Evolutionary conservation across 2,113 vertebrate genomes (phyloP).

Genomic region (Amblyornis subalaris): DNA sequence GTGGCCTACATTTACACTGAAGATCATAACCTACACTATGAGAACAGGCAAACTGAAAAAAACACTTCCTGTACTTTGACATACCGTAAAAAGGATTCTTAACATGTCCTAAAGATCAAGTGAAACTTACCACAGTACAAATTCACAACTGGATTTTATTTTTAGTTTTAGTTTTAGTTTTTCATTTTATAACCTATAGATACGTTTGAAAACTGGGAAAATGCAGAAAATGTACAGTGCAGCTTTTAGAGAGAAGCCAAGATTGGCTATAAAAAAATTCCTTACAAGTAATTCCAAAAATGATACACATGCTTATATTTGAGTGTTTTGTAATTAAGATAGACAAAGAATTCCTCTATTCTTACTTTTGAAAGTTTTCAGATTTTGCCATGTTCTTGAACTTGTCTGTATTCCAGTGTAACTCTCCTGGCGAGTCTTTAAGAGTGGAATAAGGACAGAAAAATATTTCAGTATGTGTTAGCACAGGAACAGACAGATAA

Average conservation of each 20-base stretch:
- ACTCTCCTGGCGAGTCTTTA: not conserved
- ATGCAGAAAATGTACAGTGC: not conserved
- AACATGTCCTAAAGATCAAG: not conserved
- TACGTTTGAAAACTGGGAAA: not conserved
- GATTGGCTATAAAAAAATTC: not conserved
- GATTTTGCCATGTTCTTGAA: not conserved
- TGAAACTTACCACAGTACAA: not conserved
- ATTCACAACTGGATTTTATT: not conserved
- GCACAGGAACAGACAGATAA: not conserved
- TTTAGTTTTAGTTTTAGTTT: not conserved
- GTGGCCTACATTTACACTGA: not conserved
- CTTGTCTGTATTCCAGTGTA: not conserved
- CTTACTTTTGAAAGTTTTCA: not conserved
- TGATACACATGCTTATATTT: not conserved
- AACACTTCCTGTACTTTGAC: not conserved
- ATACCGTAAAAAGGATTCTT: not conserved
- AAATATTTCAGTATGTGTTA: not conserved
- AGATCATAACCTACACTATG: not conserved
- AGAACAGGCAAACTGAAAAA: rapidly evolving
- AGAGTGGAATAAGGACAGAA: not conserved
- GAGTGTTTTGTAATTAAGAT: not conserved
- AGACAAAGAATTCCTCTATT: not conserved
- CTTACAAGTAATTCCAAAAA: not conserved
- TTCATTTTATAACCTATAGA: not conserved
- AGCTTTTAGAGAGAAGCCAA: not conserved